These are phyloP conservation scores for Dorcus hopei DNA, from an alignment of 2,888 invertebrate species.

Conservation along the genomic window DNA sequence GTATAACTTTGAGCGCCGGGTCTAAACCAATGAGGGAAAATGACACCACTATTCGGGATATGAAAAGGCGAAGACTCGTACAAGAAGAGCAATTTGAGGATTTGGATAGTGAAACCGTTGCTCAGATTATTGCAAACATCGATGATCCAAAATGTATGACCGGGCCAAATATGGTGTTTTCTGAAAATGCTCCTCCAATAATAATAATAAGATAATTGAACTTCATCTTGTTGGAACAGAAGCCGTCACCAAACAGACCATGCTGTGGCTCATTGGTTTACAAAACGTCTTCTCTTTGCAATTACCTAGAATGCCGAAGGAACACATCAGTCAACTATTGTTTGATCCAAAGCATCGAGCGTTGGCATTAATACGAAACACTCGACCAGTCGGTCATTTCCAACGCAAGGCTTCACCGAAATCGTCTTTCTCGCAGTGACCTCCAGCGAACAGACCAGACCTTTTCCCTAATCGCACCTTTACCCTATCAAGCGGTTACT, in stretches of 20 bases:
- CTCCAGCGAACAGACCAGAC: no score
- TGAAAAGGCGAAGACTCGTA: constrained; percentile 45
- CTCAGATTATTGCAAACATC: constrained; percentile 79
- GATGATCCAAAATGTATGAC: constrained; percentile 81
- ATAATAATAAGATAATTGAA: constrained; percentile 87
- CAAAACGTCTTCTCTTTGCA: constrained; percentile 96
- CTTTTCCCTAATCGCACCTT: no score
- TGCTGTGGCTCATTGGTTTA: constrained; percentile 89
- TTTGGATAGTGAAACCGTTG: constrained; percentile 73
- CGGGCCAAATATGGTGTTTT: constrained; percentile 76
- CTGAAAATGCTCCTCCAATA: constrained; percentile 73
- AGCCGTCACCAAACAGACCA: constrained; percentile 82
- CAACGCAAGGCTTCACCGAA: constrained; percentile 93
- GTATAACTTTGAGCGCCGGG: constrained; percentile 64
- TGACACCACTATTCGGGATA: constrained; percentile 41
- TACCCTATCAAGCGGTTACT: no score
- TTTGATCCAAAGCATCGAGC: constrained; percentile 96
- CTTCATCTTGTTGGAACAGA: constrained; percentile 90
- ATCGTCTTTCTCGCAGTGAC: constrained; percentile 98
- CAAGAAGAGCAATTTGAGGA: constrained; percentile 63
- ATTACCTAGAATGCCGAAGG: constrained; percentile 94
- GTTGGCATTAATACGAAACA: constrained; percentile 84
- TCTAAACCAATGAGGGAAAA: constrained; percentile 29
- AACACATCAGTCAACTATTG: constrained; percentile 92
- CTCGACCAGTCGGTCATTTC: constrained; percentile 91